These are phyloP conservation scores for Colletes latitarsis DNA, from an alignment of 1,140 invertebrate species.

Conservation along the genomic window DNA sequence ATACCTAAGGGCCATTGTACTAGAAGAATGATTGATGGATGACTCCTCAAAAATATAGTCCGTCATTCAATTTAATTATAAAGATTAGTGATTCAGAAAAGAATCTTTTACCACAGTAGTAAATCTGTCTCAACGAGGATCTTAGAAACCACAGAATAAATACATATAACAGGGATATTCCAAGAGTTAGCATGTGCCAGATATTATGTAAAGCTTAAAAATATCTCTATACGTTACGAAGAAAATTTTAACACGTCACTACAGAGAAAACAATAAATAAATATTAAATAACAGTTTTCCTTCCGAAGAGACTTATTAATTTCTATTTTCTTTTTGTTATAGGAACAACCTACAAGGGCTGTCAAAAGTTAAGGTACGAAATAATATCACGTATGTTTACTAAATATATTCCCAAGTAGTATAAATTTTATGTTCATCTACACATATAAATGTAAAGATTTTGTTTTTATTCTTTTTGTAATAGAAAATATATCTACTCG, in stretches of 20 bases:
- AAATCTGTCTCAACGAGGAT: slow-evolving; percentile 44
- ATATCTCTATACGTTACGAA: background rate
- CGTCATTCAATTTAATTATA: too few relatives aligned
- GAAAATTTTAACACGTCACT: background rate
- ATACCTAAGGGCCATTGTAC: too few relatives aligned
- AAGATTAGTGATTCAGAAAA: too few relatives aligned
- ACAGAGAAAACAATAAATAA: background rate
- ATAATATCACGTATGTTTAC: background rate
- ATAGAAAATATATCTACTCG: too few relatives aligned
- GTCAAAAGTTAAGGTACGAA: slow-evolving; percentile 25
- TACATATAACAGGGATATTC: slow-evolving; percentile 40
- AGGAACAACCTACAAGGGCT: background rate
- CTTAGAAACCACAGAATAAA: slow-evolving; percentile 51
- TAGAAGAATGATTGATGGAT: too few relatives aligned
- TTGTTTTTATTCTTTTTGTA: too few relatives aligned
- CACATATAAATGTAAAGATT: too few relatives aligned
- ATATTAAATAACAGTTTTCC: background rate
- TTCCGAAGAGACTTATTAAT: background rate
- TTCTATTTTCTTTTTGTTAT: slow-evolving; percentile 33
- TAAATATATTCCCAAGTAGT: background rate
- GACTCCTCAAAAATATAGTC: too few relatives aligned
- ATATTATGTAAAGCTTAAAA: slow-evolving; percentile 38
- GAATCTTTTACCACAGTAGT: slow-evolving; percentile 44
- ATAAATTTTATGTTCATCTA: too few relatives aligned
- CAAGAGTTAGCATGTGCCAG: slow-evolving; percentile 23